Evolutionary conservation across 2,113 vertebrate genomes (phyloP), one percentile per base, ranked within the genome.

Genomic region (Pseudorasbora parva): DNA sequence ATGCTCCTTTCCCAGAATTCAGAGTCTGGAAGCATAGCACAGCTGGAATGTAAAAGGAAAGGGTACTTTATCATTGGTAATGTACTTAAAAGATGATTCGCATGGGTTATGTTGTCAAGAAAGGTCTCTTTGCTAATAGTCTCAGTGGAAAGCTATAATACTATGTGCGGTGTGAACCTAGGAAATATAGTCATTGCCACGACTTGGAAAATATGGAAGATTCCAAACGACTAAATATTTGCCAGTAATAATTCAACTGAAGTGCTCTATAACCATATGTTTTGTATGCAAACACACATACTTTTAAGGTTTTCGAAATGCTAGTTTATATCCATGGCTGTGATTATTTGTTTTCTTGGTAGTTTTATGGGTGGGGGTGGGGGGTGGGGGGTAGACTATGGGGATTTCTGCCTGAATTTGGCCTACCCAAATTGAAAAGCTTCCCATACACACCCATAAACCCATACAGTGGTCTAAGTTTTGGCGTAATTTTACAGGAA

Each of bases 1-100:
- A 56, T 19, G 51, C 12, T 45, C 17, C n/a, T 14, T 62, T 14
- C 19, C 2, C 33, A 37, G 43, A 62, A 45, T 7, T 15, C 49
- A 78, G 30, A 62, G 78, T 60, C 56, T 56, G 71, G 6, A 64
- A 75, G 21, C 12, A 27, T 59, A 74, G 21, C 64, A 80, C 57
- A 79, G 78, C 10, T 83, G 79, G 62, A 49, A 77, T 77, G 5
- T 54, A 57, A 49, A 76, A 41, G 43, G 11, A 79, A 86, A 49
- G 27, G 30, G 64, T 75, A 41, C 71, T 84, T 76, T 57, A 74
- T 73, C 76, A 80, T 68, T 57, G 66, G 37, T 60, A 81, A 60
- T 81, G 47, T 68, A 68, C 54, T 86, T 62, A 72, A 83, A 73
- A 86, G 72, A 45, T 74, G 51, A 73, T 49, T 80, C 19, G 12